Evolutionary conservation across 2,113 vertebrate genomes (phyloP).

Genomic region (Anhinga anhinga): DNA sequence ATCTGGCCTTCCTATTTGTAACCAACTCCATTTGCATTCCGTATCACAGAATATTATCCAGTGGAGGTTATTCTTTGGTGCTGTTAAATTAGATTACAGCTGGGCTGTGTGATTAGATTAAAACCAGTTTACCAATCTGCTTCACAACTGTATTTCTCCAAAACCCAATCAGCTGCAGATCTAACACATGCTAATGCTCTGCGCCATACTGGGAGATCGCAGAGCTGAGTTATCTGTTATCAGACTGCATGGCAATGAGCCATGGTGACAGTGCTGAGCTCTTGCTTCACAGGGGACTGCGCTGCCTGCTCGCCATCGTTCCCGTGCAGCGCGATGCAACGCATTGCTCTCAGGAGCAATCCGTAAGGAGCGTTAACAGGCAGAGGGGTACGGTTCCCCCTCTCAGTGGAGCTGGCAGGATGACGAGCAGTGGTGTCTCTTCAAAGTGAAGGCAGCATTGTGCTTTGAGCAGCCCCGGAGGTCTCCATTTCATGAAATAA

Average conservation of each 20-base stretch:
- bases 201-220: not conserved
- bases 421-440: not conserved
- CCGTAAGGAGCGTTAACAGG: not conserved
- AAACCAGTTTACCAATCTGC: not conserved
- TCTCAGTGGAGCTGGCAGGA: not conserved
- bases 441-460: not conserved
- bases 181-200: not conserved
- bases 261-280: not conserved
- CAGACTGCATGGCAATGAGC: not conserved
- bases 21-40: not conserved
- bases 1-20: not conserved
- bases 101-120: not conserved
- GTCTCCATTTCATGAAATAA: slow-evolving; percentile 43
- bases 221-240: not conserved
- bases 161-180: not conserved
- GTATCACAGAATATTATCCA: not conserved
- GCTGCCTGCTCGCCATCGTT: not conserved
- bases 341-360: not conserved
- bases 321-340: not conserved
- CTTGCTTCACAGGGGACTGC: not conserved
- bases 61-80: not conserved
- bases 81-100: not conserved
- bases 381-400: not conserved
- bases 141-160: not conserved
- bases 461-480: not conserved